Evolutionary conservation across 2,888 invertebrate genomes (phyloP), one percentile per base, ranked within the genome.

Genomic region (Tenthredo notha): DNA sequence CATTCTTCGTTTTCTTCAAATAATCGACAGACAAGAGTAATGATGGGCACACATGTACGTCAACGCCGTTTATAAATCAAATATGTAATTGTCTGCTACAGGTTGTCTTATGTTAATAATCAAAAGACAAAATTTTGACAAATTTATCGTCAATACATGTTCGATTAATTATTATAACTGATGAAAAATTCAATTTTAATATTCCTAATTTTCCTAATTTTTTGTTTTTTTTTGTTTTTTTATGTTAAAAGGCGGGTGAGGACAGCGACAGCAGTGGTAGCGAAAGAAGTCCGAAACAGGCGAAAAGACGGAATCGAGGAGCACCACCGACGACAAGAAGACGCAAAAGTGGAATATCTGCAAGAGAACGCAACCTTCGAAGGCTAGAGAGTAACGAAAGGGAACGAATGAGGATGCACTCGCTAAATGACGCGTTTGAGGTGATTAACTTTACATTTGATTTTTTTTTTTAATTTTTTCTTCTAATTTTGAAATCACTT

Each of bases 351-450:
- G 96, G 96, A 5, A 94, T 97, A 85, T 97, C 97, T 85, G 97
- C 98, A 2, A 95, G 98, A 85, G 98, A 98, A 92, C 95, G 98
- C 87, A 98, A 98, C 93, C 94, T 97, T 86, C 95, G 98, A 80
- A 95, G 98, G 85, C 95, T 98, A 83, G 98, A 98, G 94, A 98
- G 98, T 93, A 98, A 98, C 93, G 98, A 98, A 93, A 94, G 98
- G 84, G 98, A 98, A 94, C 95, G 98, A 85, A 97, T 98, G 97
- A 95, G 98, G 90, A 98, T 98, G 98, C 98, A 98, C 93, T 97
- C 97, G 84, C 95, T 98, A 85, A 98, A 98, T 92, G 97, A 98
- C 91, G 98, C 98, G 21, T 98, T 98, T 93, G 97, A 98, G 95
- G 97, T 97, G 29, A 80, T 61, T 78, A n/a, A 61, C 43, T 21